phyloP scores from a whole-genome alignment of 2,797 vertebrate species.

The Syndactyla subalaris region DNA sequence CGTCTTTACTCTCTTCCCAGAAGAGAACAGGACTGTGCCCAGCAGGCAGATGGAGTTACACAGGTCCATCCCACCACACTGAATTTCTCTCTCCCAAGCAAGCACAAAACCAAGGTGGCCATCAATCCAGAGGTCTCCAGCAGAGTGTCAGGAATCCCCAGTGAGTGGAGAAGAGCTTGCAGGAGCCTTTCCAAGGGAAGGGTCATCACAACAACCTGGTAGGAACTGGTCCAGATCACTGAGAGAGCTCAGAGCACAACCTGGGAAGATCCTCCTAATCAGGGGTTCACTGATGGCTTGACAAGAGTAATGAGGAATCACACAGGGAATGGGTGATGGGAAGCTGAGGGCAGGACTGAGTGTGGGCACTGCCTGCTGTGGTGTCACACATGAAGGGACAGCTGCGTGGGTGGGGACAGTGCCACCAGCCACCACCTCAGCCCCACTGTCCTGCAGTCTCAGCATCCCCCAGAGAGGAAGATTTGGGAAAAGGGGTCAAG shows the following conservation, averaged over 20 bases:
- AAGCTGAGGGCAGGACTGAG: neutral
- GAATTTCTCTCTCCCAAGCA: neutral
- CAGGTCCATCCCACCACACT: neutral
- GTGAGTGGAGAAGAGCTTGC: neutral
- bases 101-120: neutral
- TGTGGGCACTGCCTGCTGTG: accelerated
- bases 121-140: neutral
- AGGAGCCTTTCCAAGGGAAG: neutral
- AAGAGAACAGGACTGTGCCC: neutral
- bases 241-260: neutral
- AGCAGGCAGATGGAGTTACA: neutral
- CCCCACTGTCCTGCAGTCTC: accelerated
- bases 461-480: neutral
- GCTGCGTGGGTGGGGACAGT: neutral
- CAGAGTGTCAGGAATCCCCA: neutral
- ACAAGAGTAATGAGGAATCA: neutral
- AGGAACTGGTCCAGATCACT: neutral
- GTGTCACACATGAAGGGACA: neutral
- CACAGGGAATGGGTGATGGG: accelerated
- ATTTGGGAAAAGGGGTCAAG: neutral
- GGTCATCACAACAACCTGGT: neutral
- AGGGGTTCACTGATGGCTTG: neutral
- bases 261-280: neutral
- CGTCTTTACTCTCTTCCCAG: neutral
- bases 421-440: neutral